phyloP scores from a whole-genome alignment of 2,113 vertebrate genomes.

The Brachyistius frenatus region DNA sequence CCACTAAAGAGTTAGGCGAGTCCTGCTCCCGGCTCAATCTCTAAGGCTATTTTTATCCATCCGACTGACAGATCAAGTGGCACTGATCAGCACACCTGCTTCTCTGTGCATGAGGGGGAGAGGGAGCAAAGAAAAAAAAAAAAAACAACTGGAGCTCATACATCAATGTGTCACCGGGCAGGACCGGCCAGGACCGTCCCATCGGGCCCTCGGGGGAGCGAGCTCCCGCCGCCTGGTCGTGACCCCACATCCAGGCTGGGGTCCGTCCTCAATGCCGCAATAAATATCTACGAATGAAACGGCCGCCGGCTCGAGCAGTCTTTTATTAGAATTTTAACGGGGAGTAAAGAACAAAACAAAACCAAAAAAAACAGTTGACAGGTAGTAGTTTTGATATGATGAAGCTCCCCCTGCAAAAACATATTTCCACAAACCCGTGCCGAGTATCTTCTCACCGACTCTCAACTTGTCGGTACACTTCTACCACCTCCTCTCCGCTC shows the following conservation, averaged over 20 bases:
- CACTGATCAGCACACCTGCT: conserved; percentile 81
- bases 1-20: conserved; percentile 59
- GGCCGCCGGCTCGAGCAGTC: not conserved
- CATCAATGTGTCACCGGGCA: conserved; percentile 82
- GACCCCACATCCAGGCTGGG: conserved; percentile 40
- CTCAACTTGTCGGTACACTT: conserved; percentile 18
- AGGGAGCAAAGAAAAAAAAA: conserved; percentile 61
- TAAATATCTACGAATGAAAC: conserved; percentile 17
- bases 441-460: conserved; percentile 32
- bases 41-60: conserved; percentile 81
- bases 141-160: conserved; percentile 78
- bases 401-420: not conserved
- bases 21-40: conserved; percentile 74
- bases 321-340: conserved; percentile 1
- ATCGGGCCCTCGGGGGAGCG: conserved; percentile 63
- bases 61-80: conserved; percentile 81
- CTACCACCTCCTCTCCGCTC: not conserved
- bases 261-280: conserved; percentile 28
- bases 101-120: conserved; percentile 67
- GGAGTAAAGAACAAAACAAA: not conserved
- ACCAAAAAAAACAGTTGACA: too few relatives aligned
- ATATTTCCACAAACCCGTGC: conserved; percentile 19
- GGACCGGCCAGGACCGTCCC: conserved; percentile 62
- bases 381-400: not conserved
- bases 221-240: conserved; percentile 57